Evolutionary conservation across 2,888 invertebrate species (phyloP).

Genomic region (Eristalinus sepulchralis): DNA sequence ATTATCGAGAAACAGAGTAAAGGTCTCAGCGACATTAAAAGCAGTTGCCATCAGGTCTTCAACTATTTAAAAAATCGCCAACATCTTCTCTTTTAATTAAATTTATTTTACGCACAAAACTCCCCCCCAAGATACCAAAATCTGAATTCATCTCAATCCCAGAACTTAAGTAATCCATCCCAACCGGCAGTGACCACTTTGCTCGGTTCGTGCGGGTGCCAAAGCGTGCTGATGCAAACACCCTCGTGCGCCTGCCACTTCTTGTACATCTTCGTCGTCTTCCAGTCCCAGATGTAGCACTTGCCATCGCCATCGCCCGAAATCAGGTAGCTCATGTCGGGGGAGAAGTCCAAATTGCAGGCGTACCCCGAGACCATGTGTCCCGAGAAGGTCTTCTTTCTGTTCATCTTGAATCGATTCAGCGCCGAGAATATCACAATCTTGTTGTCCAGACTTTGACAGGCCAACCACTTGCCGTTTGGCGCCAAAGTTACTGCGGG

Average conservation of each 20-base stretch:
- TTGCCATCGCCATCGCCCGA: slow-evolving; percentile 99
- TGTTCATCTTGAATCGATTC: slow-evolving; percentile 98
- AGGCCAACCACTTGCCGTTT: slow-evolving; percentile 99
- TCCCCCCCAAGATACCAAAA: background rate
- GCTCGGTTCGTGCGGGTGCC: slow-evolving; percentile 99
- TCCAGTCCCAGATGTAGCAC: slow-evolving; percentile 99
- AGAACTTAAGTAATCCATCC: slow-evolving; percentile 99
- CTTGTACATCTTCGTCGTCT: slow-evolving; percentile 98
- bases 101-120: background rate
- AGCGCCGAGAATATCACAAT: slow-evolving; percentile 98
- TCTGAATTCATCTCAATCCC: slow-evolving; percentile 88
- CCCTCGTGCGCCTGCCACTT: slow-evolving; percentile 99
- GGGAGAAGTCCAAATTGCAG: slow-evolving; percentile 97
- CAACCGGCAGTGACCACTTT: slow-evolving; percentile 99
- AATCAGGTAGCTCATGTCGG: slow-evolving; percentile 98
- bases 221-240: slow-evolving; percentile 95
- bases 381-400: slow-evolving; percentile 98
- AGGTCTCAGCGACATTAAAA: too few species aligned
- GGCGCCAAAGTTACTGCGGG: slow-evolving; percentile 97
- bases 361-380: slow-evolving; percentile 99
- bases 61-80: too few species aligned
- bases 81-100: background rate
- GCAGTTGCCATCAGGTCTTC: too few species aligned
- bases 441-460: slow-evolving; percentile 99
- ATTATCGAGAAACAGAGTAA: too few species aligned